These are phyloP conservation scores for Branchinecta lynchi DNA, from an alignment of 1,140 invertebrate species.

Conservation along the genomic window DNA sequence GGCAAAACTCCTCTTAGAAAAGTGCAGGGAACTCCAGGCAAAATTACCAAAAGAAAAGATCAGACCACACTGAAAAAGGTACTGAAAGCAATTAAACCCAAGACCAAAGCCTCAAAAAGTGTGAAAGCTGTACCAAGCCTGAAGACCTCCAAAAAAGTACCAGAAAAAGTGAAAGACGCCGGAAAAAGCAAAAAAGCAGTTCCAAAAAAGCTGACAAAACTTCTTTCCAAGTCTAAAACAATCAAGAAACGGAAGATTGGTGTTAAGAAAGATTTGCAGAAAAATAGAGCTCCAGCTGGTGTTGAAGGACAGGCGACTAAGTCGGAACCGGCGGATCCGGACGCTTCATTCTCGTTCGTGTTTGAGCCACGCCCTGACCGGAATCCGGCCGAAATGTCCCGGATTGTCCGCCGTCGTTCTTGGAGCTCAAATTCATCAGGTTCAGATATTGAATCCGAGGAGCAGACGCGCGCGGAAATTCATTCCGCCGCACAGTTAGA, in stretches of 20 bases:
- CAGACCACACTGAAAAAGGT: neutral
- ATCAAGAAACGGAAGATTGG: neutral
- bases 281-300: neutral
- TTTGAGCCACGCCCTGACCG: neutral
- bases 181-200: neutral
- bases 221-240: neutral
- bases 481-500: neutral
- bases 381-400: neutral
- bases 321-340: neutral
- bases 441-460: neutral
- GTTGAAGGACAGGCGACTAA: neutral
- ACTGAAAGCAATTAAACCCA: neutral
- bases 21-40: slow-evolving; percentile 2
- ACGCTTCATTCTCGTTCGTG: neutral
- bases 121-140: neutral
- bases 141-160: neutral
- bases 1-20: neutral
- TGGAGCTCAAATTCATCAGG: neutral
- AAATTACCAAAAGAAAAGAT: neutral
- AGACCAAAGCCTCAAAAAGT: neutral
- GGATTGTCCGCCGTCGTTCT: neutral
- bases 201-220: neutral
- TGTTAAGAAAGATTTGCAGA: neutral
- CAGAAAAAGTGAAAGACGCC: neutral
- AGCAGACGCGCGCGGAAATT: neutral